A percentile compares a stretch with the other conserved stretches of the same genome.
phyloP scores from a whole-genome alignment of 2,113 vertebrate species.

The Trochalopteron elliotii region DNA sequence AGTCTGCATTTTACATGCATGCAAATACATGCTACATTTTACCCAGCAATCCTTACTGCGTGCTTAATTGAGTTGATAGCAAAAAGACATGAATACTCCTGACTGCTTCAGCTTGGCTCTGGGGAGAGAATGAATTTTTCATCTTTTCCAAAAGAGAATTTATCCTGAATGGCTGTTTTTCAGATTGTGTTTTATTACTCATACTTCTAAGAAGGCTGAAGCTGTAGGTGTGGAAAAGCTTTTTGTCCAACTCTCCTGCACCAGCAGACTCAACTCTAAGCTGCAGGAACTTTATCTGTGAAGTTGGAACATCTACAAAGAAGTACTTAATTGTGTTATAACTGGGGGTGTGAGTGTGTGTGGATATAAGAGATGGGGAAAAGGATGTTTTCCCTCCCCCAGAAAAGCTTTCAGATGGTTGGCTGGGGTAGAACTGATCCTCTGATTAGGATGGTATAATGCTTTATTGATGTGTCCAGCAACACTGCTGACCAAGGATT shows the following conservation, averaged over 20 bases:
- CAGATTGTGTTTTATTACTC: not conserved
- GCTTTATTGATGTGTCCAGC: not conserved
- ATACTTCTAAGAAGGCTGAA: not conserved
- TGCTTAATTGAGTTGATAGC: constrained; percentile 38
- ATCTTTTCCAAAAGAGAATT: not conserved
- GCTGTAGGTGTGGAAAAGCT: not conserved
- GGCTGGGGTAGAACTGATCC: not conserved
- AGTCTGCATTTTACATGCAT: not conserved
- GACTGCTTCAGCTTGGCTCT: not conserved
- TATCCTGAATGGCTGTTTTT: not conserved
- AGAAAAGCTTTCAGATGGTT: not conserved
- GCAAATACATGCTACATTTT: not conserved
- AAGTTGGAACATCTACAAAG: not conserved
- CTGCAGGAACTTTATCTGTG: not conserved
- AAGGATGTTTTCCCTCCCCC: not conserved
- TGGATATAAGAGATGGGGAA: not conserved
- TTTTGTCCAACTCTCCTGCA: not conserved
- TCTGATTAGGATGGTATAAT: not conserved
- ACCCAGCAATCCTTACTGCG: not conserved
- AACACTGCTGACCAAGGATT: not conserved
- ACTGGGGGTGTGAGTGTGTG: not conserved
- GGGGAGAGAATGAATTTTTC: constrained; percentile 3
- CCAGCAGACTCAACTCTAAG: not conserved
- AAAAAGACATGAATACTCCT: not conserved
- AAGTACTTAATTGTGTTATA: not conserved